A percentile compares a stretch with the other conserved stretches of the same genome.
Conservation (phyloP, 1,140 invertebrate genomes). For the Liolophura sinensis region DNA sequence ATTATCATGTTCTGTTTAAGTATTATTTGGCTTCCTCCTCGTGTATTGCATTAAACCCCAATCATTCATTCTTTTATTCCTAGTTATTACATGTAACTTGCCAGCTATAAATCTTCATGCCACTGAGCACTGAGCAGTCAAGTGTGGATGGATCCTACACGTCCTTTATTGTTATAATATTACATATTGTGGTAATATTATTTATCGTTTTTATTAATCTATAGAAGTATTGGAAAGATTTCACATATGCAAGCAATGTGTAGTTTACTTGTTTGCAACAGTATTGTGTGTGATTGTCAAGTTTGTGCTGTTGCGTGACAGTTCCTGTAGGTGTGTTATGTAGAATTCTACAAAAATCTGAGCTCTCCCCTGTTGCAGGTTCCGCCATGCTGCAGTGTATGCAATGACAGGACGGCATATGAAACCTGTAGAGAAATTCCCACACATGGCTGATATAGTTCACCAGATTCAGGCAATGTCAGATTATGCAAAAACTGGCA, state of each 20-base stretch:
- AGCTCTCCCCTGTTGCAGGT: constrained; percentile 28
- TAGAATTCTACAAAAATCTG: not conserved
- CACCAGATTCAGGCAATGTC: constrained; percentile 28
- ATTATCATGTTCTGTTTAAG: too few relatives aligned
- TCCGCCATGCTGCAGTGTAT: constrained; percentile 48
- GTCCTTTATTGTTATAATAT: too few relatives aligned
- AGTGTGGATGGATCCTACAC: too few relatives aligned
- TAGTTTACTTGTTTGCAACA: not conserved
- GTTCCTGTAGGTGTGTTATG: not conserved
- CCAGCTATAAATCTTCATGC: too few relatives aligned
- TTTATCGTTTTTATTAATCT: too few relatives aligned
- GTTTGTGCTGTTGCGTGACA: not conserved
- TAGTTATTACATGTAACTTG: too few relatives aligned
- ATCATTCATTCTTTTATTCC: too few relatives aligned
- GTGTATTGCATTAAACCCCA: too few relatives aligned
- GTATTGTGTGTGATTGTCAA: not conserved
- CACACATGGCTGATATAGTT: constrained; percentile 39
- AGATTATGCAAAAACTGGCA: constrained; percentile 31
- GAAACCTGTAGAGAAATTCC: constrained; percentile 15
- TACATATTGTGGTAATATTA: too few relatives aligned
- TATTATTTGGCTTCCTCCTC: too few relatives aligned
- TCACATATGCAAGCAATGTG: not conserved
- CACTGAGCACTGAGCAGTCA: too few relatives aligned
- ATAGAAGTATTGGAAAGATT: not conserved
- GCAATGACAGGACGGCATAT: constrained; percentile 37